Evolutionary conservation across 2,797 vertebrate species (phyloP), one percentile per base, ranked within the genome.

Genomic region (Thripadectes ignobilis): DNA sequence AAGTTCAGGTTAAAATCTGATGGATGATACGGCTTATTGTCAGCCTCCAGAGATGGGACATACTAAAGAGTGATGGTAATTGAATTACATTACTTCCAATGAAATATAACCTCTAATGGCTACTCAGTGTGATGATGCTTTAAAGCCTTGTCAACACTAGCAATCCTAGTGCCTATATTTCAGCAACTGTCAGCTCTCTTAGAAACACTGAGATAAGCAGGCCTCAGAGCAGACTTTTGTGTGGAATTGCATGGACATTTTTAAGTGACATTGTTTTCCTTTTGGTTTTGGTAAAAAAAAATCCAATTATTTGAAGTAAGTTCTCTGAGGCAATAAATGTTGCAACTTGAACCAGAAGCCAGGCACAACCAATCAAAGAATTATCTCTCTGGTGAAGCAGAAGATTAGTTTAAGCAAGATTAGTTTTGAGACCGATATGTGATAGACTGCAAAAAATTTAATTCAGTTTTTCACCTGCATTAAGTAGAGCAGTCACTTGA

Each of bases 51-150:
- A 93, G 85, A 86, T 86, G 89, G 74, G 57, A 71, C 69, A 32
- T 79, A 46, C 80, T 94, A 80, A 97, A 96, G 95, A 96, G 89
- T 96, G 94, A 94, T 96, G 94, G 68, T 96, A 96, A 96, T 97
- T 96, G 94, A 96, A 96, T 97, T 94, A 94, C 92, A 88, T 96
- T 97, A 81, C 91, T 93, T 93, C 77, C 84, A 96, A 93, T 96
- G 97, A 97, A 97, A 97, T 94, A 95, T 89, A 96, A 93, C 95
- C 95, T 96, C 88, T 96, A 96, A 97, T 96, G 91, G 94, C 93
- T 95, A 95, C 89, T 97, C 95, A 94, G 92, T 83, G 85, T 96
- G 95, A 96, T 93, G 95, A 95, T 97, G 89, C 97, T 96, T 96
- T 95, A 96, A 96, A 96, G 91, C 82, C 94, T 96, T 96, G 96